phyloP scores from a whole-genome alignment of 2,113 vertebrate genomes.

The Halichoerus grypus region DNA sequence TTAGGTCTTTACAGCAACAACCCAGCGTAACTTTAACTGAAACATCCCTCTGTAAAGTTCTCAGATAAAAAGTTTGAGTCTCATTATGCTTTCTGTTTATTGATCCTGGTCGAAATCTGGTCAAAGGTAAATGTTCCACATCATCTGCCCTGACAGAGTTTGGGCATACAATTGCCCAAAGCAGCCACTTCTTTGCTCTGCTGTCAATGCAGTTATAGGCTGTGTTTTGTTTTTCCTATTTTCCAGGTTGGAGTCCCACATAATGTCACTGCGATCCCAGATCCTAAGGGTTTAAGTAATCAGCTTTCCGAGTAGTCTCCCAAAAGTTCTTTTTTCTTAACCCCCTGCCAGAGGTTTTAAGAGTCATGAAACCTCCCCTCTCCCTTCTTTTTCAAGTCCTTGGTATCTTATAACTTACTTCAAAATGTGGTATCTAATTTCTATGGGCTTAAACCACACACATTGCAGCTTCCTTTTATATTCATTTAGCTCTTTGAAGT shows the following conservation, averaged over 20 bases:
- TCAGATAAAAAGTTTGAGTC: background rate
- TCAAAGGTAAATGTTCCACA: background rate
- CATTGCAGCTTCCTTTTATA: background rate
- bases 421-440: background rate
- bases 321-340: background rate
- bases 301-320: background rate
- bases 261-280: background rate
- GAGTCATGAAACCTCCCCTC: background rate
- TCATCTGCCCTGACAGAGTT: background rate
- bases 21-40: background rate
- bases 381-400: background rate
- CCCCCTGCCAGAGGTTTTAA: background rate
- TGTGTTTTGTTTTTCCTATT: background rate
- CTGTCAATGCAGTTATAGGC: background rate
- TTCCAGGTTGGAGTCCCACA: background rate
- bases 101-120: background rate
- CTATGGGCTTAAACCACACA: background rate
- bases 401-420: background rate
- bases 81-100: background rate
- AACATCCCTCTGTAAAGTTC: background rate
- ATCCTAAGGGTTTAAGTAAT: background rate
- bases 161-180: background rate
- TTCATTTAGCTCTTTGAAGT: background rate
- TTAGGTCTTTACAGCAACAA: background rate
- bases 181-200: background rate